Conservation (phyloP, 92 coral and sea anemone species). For the Epizoanthus ramosus region DNA sequence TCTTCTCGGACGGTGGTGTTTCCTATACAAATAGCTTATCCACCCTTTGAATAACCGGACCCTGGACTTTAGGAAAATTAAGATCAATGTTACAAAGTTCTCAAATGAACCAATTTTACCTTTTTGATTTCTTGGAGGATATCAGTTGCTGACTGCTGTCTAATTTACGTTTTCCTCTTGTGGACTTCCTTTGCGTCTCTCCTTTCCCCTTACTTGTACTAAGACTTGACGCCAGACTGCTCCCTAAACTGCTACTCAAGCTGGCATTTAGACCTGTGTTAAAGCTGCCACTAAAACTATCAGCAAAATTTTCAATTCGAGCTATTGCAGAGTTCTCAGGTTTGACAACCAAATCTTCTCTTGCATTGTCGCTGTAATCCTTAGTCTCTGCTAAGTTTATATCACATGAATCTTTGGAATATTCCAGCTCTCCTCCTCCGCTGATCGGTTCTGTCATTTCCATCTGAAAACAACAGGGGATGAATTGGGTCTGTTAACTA, state of each 20-base stretch:
- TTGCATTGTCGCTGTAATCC: not conserved
- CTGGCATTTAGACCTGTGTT: slow-evolving; percentile 49
- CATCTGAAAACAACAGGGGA: slow-evolving; percentile 26
- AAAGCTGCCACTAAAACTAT: slow-evolving; percentile 33
- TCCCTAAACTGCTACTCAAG: slow-evolving; percentile 66
- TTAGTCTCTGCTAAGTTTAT: slow-evolving; percentile 3
- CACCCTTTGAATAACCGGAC: too few relatives aligned
- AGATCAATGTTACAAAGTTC: too few relatives aligned
- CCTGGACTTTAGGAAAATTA: too few relatives aligned
- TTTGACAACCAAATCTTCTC: slow-evolving; percentile 13
- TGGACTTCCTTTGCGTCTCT: slow-evolving; percentile 68
- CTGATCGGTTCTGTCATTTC: slow-evolving; percentile 4
- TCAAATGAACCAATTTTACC: slow-evolving; percentile 41
- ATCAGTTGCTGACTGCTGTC: slow-evolving; percentile 93
- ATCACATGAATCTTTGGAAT: slow-evolving; percentile 15
- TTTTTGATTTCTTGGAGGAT: slow-evolving; percentile 91
- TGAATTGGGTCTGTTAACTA: too few relatives aligned
- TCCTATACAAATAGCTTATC: too few relatives aligned
- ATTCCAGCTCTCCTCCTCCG: slow-evolving; percentile 6
- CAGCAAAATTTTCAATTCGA: slow-evolving; percentile 37
- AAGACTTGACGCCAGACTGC: slow-evolving; percentile 63
- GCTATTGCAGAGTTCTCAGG: slow-evolving; percentile 23
- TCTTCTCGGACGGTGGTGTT: too few relatives aligned
- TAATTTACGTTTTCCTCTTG: slow-evolving; percentile 87
- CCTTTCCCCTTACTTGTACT: slow-evolving; percentile 78